Conservation (phyloP, 2,797 vertebrate species). For the Notolepis coatsorum region DNA sequence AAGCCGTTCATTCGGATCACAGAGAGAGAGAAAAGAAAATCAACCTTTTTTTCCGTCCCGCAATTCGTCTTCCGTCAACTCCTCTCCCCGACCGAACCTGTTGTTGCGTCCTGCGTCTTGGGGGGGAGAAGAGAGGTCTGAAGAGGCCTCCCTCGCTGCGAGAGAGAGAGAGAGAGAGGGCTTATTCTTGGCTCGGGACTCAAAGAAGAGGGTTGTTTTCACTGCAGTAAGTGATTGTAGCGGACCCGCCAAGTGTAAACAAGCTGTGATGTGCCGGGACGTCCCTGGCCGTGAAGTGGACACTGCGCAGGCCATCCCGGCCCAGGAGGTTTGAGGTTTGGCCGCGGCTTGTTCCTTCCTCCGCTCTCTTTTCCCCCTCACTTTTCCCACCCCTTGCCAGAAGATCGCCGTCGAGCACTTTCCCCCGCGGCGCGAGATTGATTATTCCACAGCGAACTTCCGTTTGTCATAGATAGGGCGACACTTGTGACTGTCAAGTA, state of each 20-base stretch:
- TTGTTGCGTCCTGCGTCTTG: conserved; percentile 55
- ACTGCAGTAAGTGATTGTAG: conserved; percentile 78
- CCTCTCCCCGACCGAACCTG: conserved; percentile 54
- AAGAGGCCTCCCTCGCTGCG: conserved; percentile 52
- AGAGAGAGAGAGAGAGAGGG: conserved; percentile 58
- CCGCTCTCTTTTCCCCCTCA: conserved; percentile 63
- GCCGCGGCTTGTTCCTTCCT: conserved; percentile 61
- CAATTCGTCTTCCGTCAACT: conserved; percentile 64
- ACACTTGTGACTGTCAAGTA: conserved; percentile 52
- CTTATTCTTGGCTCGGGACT: conserved; percentile 78
- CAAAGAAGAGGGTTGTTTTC: conserved; percentile 78
- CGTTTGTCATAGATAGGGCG: conserved; percentile 38
- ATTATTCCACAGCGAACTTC: conserved; percentile 29
- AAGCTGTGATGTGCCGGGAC: conserved; percentile 64
- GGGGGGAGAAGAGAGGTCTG: conserved; percentile 59
- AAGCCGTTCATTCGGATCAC: conserved; percentile 44
- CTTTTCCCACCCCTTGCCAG: conserved; percentile 53
- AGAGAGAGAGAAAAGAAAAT: conserved; percentile 63
- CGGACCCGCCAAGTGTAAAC: conserved; percentile 73
- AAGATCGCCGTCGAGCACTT: conserved; percentile 21
- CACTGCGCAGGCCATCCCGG: conserved; percentile 51
- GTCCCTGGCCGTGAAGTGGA: conserved; percentile 44
- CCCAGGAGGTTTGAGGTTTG: conserved; percentile 64
- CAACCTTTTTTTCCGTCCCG: conserved; percentile 22
- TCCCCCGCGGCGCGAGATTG: conserved; percentile 9